phyloP scores from a whole-genome alignment of 23 tunicate genomes.

The Botrylloides violaceus region DNA sequence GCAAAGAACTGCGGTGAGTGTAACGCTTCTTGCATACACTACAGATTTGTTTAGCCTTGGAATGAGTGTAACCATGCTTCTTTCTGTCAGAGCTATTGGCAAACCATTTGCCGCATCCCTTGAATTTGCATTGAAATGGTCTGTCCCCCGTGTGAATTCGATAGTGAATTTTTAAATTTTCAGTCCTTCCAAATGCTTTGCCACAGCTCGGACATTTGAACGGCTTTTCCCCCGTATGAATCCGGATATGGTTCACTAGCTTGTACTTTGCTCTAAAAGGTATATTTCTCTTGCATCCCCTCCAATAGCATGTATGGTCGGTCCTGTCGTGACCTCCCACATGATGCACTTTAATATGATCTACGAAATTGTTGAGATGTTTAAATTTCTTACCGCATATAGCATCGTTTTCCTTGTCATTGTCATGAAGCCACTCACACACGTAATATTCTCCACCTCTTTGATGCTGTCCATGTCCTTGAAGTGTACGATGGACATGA shows the following conservation, averaged over 20 bases:
- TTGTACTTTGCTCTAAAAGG: conserved; percentile 73
- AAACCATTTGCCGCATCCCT: conserved; percentile 44
- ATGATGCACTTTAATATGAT: conserved; percentile 57
- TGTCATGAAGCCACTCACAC: background rate
- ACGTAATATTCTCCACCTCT: too few relatives aligned
- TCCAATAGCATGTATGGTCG: conserved; percentile 82
- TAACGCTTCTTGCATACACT: conserved; percentile 40
- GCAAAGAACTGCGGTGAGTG: conserved; percentile 67
- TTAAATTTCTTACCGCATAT: conserved; percentile 35
- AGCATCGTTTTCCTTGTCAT: conserved; percentile 26
- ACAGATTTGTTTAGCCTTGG: conserved; percentile 70
- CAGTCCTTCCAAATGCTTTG: conserved; percentile 55
- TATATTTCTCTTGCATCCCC: conserved; percentile 39
- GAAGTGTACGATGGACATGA: too few relatives aligned
- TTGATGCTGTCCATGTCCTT: too few relatives aligned
- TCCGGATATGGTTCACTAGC: conserved; percentile 72
- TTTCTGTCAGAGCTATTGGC: conserved; percentile 65
- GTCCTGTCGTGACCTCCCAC: conserved; percentile 54
- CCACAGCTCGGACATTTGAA: conserved; percentile 37
- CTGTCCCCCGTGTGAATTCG: conserved; percentile 70
- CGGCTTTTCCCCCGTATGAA: conserved; percentile 43
- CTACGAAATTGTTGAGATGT: conserved; percentile 43
- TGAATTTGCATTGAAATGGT: background rate
- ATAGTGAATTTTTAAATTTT: conserved; percentile 63
- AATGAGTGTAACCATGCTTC: conserved; percentile 58